Conservation (phyloP, 2,113 vertebrate genomes). For the Crocuta crocuta region DNA sequence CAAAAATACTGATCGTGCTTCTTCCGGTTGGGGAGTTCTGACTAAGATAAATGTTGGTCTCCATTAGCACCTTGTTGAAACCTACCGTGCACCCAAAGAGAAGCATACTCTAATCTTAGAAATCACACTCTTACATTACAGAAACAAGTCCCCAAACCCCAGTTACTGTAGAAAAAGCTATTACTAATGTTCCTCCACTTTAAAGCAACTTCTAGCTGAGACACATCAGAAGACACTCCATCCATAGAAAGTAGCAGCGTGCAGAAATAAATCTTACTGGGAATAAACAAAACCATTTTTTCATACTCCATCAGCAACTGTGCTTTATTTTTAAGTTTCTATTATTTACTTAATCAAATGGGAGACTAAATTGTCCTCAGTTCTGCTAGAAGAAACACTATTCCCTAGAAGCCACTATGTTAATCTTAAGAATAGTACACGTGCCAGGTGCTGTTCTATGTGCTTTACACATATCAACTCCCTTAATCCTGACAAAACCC, state of each 20-base stretch:
- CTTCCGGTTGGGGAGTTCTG: not conserved
- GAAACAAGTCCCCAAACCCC: not conserved
- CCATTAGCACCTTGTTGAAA: not conserved
- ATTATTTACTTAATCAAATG: conserved; percentile 35
- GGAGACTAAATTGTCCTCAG: not conserved
- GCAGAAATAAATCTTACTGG: not conserved
- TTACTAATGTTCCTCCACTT: not conserved
- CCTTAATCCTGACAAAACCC: not conserved
- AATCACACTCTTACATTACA: not conserved
- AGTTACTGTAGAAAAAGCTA: not conserved
- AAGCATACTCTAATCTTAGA: not conserved
- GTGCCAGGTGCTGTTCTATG: not conserved
- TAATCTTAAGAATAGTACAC: not conserved
- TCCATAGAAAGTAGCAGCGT: not conserved
- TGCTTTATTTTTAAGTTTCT: not conserved
- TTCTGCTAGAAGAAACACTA: not conserved
- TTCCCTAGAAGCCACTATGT: not conserved
- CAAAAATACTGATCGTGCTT: not conserved
- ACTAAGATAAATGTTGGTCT: not conserved
- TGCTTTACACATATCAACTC: not conserved
- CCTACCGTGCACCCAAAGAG: not conserved
- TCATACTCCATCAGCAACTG: not conserved
- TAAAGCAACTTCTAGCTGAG: not conserved
- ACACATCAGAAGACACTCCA: not conserved
- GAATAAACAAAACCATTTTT: conserved; percentile 1